Base-by-base conservation (phyloP, 2,888 invertebrate genomes). In the Melinaea menophilus region DNA sequence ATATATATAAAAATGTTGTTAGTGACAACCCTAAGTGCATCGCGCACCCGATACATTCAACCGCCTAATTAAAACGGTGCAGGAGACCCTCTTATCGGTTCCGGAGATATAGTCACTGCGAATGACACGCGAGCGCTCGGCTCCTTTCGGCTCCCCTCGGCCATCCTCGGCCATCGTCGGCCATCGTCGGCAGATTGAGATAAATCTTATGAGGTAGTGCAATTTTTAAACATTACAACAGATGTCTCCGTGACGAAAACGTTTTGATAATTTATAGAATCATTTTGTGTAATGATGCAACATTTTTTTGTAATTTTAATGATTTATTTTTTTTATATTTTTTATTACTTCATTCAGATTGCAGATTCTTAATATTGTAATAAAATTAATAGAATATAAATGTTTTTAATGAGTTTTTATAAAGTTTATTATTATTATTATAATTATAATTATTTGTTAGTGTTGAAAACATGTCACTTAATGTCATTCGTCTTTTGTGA, bases 61-160 rank as follows among this genome's bases (percentile, higher is more conserved):
- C 82, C 74, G 81, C 80, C 88, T 89, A 90, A 90, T 89, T 90
- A 90, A 90, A 89, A 88, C 88, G 85, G 88, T 84, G 81, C 86
- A 81, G 77, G 85, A 76, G 81, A 81, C 85, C 85, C 82, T 86
- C 84, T 88, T 87, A 87, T 88, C 88, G 79, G 75, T 74, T 70
- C 78, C 85, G 80, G 80, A 86, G 87, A 87, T 85, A 86, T 81
- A 82, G 81, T 82, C 83, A 88, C 84, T 79, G 83, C 79, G 71
- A 77, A 77, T 79, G 86, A 88, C 89, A 89, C 85, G 90, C 90
- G 79, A 89, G 74, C 82, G 79, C 78, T 82, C 80, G 79, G 77
- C 78, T 74, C 72, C 73, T 72, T 72, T 75, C 74, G 75, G 73
- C 60, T 59, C 68, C 56, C 62, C 66, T 75, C 75, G 75, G 68